These are phyloP conservation scores for Sebastes wilsoni DNA, from an alignment of 2,797 vertebrate genomes.

Conservation along the genomic window DNA sequence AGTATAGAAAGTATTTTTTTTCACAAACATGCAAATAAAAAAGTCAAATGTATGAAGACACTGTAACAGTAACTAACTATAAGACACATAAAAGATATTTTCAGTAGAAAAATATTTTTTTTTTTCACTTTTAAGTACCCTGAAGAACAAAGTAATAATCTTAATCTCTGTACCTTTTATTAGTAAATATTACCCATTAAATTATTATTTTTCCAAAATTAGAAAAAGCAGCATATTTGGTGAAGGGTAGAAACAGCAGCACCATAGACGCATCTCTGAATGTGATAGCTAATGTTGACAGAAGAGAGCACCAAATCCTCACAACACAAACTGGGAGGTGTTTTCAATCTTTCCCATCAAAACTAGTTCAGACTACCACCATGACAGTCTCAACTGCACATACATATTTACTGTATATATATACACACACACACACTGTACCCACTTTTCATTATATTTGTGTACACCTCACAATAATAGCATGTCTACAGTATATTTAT, in stretches of 20 bases:
- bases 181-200: conserved; percentile 65
- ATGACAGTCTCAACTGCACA: neutral
- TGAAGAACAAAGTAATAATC: conserved; percentile 40
- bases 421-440: neutral
- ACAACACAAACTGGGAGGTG: conserved; percentile 4
- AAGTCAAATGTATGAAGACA: conserved; percentile 30
- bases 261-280: conserved; percentile 26
- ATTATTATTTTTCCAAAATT: conserved; percentile 46
- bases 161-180: conserved; percentile 46
- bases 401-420: neutral
- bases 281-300: conserved; percentile 4
- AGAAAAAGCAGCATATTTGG: conserved; percentile 70
- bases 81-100: conserved; percentile 82
- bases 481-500: conserved; percentile 20
- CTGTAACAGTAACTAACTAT: conserved; percentile 80
- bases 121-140: conserved; percentile 16
- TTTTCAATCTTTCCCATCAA: conserved; percentile 13
- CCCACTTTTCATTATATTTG: neutral
- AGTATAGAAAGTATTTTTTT: conserved; percentile 27
- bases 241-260: conserved; percentile 57
- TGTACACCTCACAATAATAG: conserved; percentile 12
- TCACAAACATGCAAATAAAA: conserved; percentile 72
- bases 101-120: conserved; percentile 78
- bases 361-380: neutral
- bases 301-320: conserved; percentile 31